Evolutionary conservation across 2,888 invertebrate genomes (phyloP).

Genomic region (Ophioninae sp.): DNA sequence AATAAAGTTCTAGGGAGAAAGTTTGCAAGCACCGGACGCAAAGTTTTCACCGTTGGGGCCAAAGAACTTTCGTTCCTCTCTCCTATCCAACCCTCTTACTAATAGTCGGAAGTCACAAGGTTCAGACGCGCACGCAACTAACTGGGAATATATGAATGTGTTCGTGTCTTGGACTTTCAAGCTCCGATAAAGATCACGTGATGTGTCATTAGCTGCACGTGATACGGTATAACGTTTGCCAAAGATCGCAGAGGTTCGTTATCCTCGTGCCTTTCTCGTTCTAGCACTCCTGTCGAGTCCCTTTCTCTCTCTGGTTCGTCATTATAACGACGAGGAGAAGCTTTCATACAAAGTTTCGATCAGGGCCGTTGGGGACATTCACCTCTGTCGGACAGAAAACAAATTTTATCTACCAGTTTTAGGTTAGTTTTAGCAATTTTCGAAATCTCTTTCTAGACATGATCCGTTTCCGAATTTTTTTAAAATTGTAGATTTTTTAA

Average conservation of each 20-base stretch:
- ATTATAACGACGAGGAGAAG: constrained; percentile 42
- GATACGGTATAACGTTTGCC: constrained; percentile 23
- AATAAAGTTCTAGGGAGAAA: constrained; percentile 3
- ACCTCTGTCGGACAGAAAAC: background rate
- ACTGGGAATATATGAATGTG: constrained; percentile 59
- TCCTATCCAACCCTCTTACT: constrained; percentile 35
- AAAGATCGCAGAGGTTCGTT: constrained; percentile 16
- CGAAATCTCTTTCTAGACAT: background rate
- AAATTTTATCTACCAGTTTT: background rate
- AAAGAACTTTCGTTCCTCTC: constrained; percentile 37
- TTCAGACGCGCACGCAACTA: constrained; percentile 57
- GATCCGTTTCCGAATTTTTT: background rate
- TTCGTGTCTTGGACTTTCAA: constrained; percentile 62
- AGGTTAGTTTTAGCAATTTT: background rate
- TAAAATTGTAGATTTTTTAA: too few species aligned
- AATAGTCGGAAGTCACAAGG: constrained; percentile 43
- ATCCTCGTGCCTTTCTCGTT: constrained; percentile 10
- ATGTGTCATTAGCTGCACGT: constrained; percentile 60
- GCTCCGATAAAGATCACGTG: constrained; percentile 56
- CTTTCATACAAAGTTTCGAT: constrained; percentile 24
- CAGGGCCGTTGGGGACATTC: background rate
- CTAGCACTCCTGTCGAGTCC: background rate
- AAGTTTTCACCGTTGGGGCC: constrained; percentile 16
- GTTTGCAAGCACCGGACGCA: constrained; percentile 8
- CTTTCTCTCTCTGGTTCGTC: background rate